Evolutionary conservation across 2,888 invertebrate species (phyloP).

Genomic region (Andrena bicolor): DNA sequence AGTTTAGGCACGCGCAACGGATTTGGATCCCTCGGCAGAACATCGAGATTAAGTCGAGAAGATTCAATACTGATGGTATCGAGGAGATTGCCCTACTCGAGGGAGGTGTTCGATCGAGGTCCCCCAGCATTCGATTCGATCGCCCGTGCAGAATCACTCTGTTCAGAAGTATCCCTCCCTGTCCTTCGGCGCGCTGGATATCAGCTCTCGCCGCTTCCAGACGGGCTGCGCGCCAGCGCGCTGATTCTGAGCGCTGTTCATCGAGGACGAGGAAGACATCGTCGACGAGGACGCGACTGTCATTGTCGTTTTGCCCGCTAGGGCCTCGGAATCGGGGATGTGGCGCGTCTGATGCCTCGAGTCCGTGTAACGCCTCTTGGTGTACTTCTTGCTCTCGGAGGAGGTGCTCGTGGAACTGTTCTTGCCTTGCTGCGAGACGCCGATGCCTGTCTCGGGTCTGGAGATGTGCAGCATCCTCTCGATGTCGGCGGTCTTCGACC

Average conservation of each 20-base stretch:
- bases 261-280: slow-evolving; percentile 70
- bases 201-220: slow-evolving; percentile 93
- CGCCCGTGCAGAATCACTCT: slow-evolving; percentile 6
- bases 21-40: no score
- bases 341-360: slow-evolving; percentile 87
- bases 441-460: slow-evolving; percentile 83
- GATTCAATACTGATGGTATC: not conserved
- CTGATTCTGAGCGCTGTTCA: slow-evolving; percentile 69
- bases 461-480: slow-evolving; percentile 86
- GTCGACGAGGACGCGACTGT: slow-evolving; percentile 72
- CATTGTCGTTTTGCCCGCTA: slow-evolving; percentile 79
- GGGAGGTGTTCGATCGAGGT: slow-evolving; percentile 1
- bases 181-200: slow-evolving; percentile 90
- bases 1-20: no score
- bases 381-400: slow-evolving; percentile 87
- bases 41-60: no score
- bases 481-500: slow-evolving; percentile 89
- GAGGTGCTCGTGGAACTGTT: slow-evolving; percentile 81
- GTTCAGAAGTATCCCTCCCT: slow-evolving; percentile 78
- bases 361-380: slow-evolving; percentile 88
- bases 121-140: slow-evolving; percentile 50
- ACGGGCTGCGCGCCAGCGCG: slow-evolving; percentile 84
- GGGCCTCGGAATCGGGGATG: slow-evolving; percentile 86
- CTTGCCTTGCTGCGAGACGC: slow-evolving; percentile 73
- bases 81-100: not conserved